A percentile compares a stretch with the other conserved stretches of the same genome.
phyloP scores from a whole-genome alignment of 1,140 invertebrate species.

The Drosophila leontia region DNA sequence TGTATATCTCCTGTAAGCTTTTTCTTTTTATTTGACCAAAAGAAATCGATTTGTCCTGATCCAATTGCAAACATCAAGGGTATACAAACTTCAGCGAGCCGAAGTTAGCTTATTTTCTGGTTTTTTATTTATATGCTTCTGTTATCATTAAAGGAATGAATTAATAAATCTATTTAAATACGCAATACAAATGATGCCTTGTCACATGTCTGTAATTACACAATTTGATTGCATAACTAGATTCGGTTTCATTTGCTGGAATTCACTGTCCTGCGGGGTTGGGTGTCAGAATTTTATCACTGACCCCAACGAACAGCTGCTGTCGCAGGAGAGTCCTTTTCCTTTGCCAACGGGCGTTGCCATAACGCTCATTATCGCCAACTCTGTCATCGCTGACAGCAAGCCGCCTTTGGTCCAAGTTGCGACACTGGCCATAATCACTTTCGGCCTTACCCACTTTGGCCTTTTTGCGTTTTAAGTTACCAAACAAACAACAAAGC shows the following conservation, averaged over 20 bases:
- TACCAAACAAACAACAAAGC: conserved; percentile 57
- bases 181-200: neutral
- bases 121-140: neutral
- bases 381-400: conserved; percentile 18
- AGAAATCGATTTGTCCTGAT: too few relatives aligned
- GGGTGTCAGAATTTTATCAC: conserved; percentile 50
- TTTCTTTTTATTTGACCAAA: too few relatives aligned
- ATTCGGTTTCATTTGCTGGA: conserved; percentile 35
- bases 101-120: too few relatives aligned
- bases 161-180: neutral
- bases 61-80: too few relatives aligned
- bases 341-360: conserved; percentile 44
- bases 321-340: conserved; percentile 38
- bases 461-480: conserved; percentile 57
- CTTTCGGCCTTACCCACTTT: conserved; percentile 12
- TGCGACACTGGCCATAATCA: conserved; percentile 33
- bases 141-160: neutral
- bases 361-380: conserved; percentile 68
- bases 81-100: too few relatives aligned
- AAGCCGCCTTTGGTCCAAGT: conserved; percentile 21
- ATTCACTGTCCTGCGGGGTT: neutral
- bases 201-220: conserved; percentile 20
- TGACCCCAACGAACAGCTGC: conserved; percentile 61
- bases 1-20: too few relatives aligned
- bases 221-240: conserved; percentile 29